Percentiles rank a stretch among this genome's conserved stretches.
These are phyloP conservation scores for Sitta europaea DNA, from an alignment of 2,113 vertebrate species.

Conservation along the genomic window DNA sequence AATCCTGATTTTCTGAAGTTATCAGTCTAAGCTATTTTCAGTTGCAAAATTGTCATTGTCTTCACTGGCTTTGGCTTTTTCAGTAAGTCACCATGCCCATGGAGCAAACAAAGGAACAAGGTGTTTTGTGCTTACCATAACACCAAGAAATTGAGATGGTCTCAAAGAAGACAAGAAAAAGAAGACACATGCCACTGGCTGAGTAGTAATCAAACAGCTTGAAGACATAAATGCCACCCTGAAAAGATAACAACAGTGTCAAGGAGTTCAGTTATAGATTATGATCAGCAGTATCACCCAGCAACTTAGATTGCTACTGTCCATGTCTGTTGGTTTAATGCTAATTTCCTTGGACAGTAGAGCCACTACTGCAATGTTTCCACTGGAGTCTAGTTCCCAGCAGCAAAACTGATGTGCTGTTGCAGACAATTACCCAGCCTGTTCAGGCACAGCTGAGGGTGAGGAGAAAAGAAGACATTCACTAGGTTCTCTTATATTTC, in stretches of 20 bases:
- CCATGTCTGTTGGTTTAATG: not conserved
- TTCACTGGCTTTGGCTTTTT: not conserved
- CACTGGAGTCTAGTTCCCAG: not conserved
- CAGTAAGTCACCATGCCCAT: not conserved
- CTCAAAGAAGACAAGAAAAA: slow-evolving; percentile 91
- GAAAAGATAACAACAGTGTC: slow-evolving; percentile 34
- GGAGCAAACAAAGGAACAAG: not conserved
- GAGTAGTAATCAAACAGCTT: slow-evolving; percentile 95
- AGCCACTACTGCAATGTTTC: not conserved
- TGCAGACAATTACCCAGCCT: not conserved
- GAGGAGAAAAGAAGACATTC: not conserved
- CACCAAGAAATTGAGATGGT: slow-evolving; percentile 90
- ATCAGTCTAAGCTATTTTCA: not conserved
- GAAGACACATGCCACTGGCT: slow-evolving; percentile 90
- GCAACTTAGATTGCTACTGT: not conserved
- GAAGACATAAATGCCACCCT: slow-evolving; percentile 91
- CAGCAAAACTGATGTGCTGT: not conserved
- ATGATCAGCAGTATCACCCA: not conserved
- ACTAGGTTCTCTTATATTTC: not conserved
- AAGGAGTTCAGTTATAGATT: not conserved
- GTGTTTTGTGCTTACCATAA: slow-evolving; percentile 76
- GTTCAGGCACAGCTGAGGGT: not conserved
- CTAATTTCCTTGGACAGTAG: not conserved
- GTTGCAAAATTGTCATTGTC: not conserved
- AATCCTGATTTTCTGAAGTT: not conserved